Conservation (phyloP, 2,888 invertebrate species). For the Brachyptera putata region DNA sequence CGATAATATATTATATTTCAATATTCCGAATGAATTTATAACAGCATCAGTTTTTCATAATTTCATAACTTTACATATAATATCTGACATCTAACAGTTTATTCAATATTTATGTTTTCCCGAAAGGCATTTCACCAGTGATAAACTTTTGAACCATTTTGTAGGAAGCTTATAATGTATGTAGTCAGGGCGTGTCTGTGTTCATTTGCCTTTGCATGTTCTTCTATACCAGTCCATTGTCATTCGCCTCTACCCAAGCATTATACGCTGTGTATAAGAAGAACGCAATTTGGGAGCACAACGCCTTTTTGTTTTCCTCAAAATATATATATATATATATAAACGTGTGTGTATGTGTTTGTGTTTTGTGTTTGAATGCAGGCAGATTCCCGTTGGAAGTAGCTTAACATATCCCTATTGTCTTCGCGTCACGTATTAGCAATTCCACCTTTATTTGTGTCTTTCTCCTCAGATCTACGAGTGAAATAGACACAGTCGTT, state of each 20-base stretch:
- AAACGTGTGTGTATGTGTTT: too few species aligned
- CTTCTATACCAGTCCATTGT: background rate
- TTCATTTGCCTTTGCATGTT: background rate
- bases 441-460: conserved; percentile 17
- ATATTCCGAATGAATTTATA: too few species aligned
- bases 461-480: background rate
- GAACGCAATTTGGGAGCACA: conserved; percentile 12
- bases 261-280: background rate
- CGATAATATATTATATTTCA: too few species aligned
- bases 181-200: too few species aligned
- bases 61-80: too few species aligned
- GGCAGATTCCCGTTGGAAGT: conserved; percentile 1
- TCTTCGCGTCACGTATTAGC: conserved; percentile 13
- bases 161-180: too few species aligned
- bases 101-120: too few species aligned
- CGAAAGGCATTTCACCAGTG: too few species aligned
- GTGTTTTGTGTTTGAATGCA: background rate
- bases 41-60: too few species aligned
- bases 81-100: too few species aligned
- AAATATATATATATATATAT: too few species aligned
- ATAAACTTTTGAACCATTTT: too few species aligned
- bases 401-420: conserved; percentile 4
- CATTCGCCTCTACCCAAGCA: background rate
- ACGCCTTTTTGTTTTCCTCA: conserved; percentile 17
- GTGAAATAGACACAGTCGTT: background rate